Evolutionary conservation across 1,140 invertebrate species (phyloP).

Genomic region (Penaeus chinensis): DNA sequence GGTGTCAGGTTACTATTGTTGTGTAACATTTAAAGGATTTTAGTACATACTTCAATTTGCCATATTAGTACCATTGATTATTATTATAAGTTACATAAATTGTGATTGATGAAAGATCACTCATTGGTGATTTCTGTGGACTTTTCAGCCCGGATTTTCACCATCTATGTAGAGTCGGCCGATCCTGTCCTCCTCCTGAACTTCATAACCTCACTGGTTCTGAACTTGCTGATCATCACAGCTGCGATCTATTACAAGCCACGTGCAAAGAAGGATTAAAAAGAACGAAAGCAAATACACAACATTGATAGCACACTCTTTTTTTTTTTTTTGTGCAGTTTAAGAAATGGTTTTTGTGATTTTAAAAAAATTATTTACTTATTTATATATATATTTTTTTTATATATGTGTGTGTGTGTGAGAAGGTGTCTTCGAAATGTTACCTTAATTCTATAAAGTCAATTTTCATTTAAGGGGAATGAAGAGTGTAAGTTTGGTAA

Average conservation of each 20-base stretch:
- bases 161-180: slow-evolving; percentile 48
- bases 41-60: neutral
- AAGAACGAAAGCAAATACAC: too few species aligned
- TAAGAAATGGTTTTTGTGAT: neutral
- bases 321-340: neutral
- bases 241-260: slow-evolving; percentile 41
- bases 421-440: too few species aligned
- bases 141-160: slow-evolving; percentile 39
- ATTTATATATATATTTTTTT: too few species aligned
- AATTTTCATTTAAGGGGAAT: too few species aligned
- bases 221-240: slow-evolving; percentile 26
- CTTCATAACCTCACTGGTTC: slow-evolving; percentile 27
- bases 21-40: too few species aligned
- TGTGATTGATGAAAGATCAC: neutral
- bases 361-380: too few species aligned
- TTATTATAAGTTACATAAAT: neutral
- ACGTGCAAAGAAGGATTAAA: slow-evolving; percentile 31
- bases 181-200: slow-evolving; percentile 50
- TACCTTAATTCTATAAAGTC: too few species aligned
- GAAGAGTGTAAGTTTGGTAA: too few species aligned
- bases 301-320: too few species aligned
- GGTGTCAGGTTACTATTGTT: too few species aligned
- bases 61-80: neutral
- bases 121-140: neutral
- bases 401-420: too few species aligned